These are phyloP conservation scores for Acrobasis suavella DNA, from an alignment of 2,888 invertebrate genomes.

Conservation along the genomic window DNA sequence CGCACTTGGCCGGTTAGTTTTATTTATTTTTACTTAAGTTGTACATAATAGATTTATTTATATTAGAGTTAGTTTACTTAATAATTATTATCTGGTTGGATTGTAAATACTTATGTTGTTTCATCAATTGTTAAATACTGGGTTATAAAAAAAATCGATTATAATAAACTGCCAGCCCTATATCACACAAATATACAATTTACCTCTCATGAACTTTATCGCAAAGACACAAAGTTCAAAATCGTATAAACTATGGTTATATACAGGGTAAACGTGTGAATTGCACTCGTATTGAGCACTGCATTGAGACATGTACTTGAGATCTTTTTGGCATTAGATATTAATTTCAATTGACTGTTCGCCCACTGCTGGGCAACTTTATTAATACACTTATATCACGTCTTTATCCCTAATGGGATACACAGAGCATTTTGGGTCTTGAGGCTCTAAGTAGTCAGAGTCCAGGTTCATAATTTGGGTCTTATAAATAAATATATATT, in stretches of 20 bases:
- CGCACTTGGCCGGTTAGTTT: too few relatives aligned
- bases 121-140: too few relatives aligned
- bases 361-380: background rate
- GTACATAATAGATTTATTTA: too few relatives aligned
- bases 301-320: background rate
- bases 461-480: too few relatives aligned
- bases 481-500: too few relatives aligned
- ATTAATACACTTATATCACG: background rate
- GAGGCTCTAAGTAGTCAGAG: too few relatives aligned
- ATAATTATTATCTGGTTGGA: too few relatives aligned
- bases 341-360: background rate
- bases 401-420: background rate
- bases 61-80: too few relatives aligned
- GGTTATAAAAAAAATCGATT: too few relatives aligned
- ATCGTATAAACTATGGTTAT: background rate
- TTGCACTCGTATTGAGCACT: constrained; percentile 8
- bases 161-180: constrained; percentile 10
- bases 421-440: background rate
- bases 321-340: background rate
- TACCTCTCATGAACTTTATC: constrained; percentile 9
- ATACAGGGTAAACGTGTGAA: constrained; percentile 2
- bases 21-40: too few relatives aligned
- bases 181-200: background rate
- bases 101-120: too few relatives aligned
- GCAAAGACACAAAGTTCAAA: constrained; percentile 16